Base-by-base conservation (phyloP, 2,113 vertebrate species). In the Aptenodytes forsteri region DNA sequence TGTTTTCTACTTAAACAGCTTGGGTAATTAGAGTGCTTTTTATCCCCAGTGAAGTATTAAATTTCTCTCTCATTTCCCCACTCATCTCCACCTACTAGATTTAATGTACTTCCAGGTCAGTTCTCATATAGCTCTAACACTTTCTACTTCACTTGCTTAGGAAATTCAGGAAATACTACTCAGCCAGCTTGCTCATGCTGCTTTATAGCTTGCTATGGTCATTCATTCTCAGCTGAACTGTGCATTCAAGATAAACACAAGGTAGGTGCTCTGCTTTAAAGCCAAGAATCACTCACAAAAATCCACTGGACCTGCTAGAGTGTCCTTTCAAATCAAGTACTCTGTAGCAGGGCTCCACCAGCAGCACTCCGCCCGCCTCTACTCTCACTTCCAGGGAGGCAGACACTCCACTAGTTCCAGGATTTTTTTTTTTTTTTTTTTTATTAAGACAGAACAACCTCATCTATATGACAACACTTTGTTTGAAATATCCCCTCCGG, bases 51-150 rank as follows among this genome's bases (percentile, higher is more conserved):
- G 75, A 97, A 82, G 58, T 90, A 83, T 89, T 83, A 94, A 49
- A 80, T 83, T 93, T 96, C 77, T 90, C 46, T 92, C 73, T 96
- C 13, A 5, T 90, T 96, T 95, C 42, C 20, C 55, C 49, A 46
- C n/a, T 90, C 58, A 78, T 89, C 65, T 95, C 76, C 10, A 76
- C 34, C 73, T 93, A 70, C 71, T 67, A 84, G 49, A 89, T 83
- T 75, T 91, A 87, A 90, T 89, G 32, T 44, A 93, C 98, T 98
- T 98, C 93, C 95, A 95, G 93, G 96, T 96, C 97, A 97, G 14
- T 88, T 97, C 64, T 88, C 85, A 88, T 44, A 69, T 11, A 93
- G 30, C 75, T 97, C 77, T n/a, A 76, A 84, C 56, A 94, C 40
- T 94, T 97, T 97, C 85, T 95, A 90, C 72, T 90, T 52, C 36